Evolutionary conservation across 2,113 vertebrate species (phyloP).

Genomic region (Brachypteracias leptosomus): DNA sequence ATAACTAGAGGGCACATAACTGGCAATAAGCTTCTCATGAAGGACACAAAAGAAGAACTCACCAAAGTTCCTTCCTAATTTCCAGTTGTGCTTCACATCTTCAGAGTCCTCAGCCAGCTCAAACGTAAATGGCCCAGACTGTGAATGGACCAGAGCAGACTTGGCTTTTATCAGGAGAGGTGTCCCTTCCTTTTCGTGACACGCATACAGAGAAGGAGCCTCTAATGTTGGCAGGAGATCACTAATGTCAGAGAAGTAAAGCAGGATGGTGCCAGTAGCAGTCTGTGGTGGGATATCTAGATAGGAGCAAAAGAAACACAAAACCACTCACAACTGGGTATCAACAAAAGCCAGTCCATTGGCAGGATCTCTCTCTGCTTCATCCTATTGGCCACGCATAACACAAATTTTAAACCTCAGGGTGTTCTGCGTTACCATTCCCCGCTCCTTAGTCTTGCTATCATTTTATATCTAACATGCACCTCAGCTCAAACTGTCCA

Average conservation of each 20-base stretch:
- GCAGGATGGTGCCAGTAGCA: conserved; percentile 65
- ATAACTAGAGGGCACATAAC: neutral
- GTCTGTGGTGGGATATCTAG: conserved; percentile 74
- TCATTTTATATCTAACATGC: neutral
- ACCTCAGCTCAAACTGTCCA: neutral
- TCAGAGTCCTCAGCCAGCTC: conserved; percentile 37
- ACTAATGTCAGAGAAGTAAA: conserved; percentile 77
- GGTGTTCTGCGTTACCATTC: neutral
- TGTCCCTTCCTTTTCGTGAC: conserved; percentile 28
- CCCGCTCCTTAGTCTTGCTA: neutral
- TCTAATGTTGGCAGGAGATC: conserved; percentile 71
- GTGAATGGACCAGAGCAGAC: conserved; percentile 40
- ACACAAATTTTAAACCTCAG: neutral
- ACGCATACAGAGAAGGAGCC: conserved; percentile 49
- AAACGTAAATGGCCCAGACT: conserved; percentile 75
- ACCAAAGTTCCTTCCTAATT: conserved; percentile 47
- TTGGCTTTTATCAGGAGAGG: conserved; percentile 44
- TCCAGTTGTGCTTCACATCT: conserved; percentile 64
- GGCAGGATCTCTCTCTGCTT: neutral
- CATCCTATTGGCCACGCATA: neutral
- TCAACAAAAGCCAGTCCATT: neutral
- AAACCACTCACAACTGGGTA: neutral
- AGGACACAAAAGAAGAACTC: neutral
- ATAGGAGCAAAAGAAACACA: neutral
- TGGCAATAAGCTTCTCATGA: neutral